Evolutionary conservation across 1,140 invertebrate genomes (phyloP).

Genomic region (Pentalonia nigronervosa): DNA sequence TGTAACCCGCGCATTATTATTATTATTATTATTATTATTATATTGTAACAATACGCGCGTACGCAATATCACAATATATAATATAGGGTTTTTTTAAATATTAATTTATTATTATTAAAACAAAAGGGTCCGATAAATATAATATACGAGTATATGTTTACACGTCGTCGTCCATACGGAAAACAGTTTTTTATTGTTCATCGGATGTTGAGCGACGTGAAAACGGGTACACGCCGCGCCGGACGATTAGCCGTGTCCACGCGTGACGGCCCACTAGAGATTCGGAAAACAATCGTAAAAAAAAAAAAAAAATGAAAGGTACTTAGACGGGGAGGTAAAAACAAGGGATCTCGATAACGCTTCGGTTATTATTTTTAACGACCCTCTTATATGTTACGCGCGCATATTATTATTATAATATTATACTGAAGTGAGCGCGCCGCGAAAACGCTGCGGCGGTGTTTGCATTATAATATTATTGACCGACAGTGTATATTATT

Average conservation of each 20-base stretch:
- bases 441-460: conserved; percentile 27
- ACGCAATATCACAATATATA: neutral
- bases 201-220: conserved; percentile 3
- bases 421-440: neutral
- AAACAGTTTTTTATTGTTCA: conserved; percentile 27
- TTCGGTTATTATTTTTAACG: conserved; percentile 55
- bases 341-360: conserved; percentile 29
- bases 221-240: neutral
- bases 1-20: neutral
- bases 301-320: conserved; percentile 11
- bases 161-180: neutral
- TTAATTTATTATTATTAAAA: conserved; percentile 18
- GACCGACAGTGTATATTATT: neutral
- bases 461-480: conserved; percentile 20
- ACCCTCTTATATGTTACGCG: conserved; percentile 21
- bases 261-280: conserved; percentile 45
- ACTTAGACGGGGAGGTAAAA: conserved; percentile 7
- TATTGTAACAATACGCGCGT: neutral
- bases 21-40: neutral
- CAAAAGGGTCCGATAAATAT: conserved; percentile 16
- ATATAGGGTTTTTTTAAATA: neutral
- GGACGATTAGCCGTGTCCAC: conserved; percentile 41
- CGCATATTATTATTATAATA: neutral
- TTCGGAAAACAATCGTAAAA: conserved; percentile 38
- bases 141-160: neutral